Evolutionary conservation across 2,797 vertebrate genomes (phyloP), one percentile per base, ranked within the genome.

Genomic region (Trachops cirrhosus): DNA sequence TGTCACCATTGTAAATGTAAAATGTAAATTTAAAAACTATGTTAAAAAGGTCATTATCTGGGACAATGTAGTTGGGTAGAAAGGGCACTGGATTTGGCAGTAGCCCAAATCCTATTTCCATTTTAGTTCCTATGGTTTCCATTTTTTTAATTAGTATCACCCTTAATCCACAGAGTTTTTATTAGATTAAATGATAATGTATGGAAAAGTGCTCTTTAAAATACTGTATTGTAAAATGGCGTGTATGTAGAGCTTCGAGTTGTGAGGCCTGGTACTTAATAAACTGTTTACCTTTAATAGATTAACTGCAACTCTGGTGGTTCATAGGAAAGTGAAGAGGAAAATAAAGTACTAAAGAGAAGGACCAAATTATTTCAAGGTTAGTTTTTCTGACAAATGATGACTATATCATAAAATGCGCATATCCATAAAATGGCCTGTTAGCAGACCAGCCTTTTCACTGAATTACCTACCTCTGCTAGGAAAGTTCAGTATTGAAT

Each of bases 291-390:
- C 24, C 32, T 34, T 90, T 85, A 75, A 32, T 57, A 68, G 26
- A 44, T 74, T 88, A 80, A 73, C 75, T 91, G 39, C 4, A 79
- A 4, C 24, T 87, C 46, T 92, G 37, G 22, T 88, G 64, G 64
- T 79, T 96, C 24, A 44, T 89, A 59, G 84, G 70, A 83, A 88
- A 92, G 48, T 79, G 46, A 77, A 95, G 68, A 93, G 57, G 79
- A 89, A 93, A 96, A 67, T 84, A 73, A 94, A 82, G 62, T 83
- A 79, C 50, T 64, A 48, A 46, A 39, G 64, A 92, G 64, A 94
- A 94, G 26, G 70, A 32, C 73, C 77, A 96, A 70, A 84, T 94
- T 93, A 93, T 94, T 79, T 93, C 39, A 93, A 37, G 59, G 29
- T 50, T 93, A 21, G 24, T 59, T 93, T 32, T 78, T 59, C 62